Conservation (phyloP, 2,797 vertebrate species). For the Mormyrus proboscirostris region DNA sequence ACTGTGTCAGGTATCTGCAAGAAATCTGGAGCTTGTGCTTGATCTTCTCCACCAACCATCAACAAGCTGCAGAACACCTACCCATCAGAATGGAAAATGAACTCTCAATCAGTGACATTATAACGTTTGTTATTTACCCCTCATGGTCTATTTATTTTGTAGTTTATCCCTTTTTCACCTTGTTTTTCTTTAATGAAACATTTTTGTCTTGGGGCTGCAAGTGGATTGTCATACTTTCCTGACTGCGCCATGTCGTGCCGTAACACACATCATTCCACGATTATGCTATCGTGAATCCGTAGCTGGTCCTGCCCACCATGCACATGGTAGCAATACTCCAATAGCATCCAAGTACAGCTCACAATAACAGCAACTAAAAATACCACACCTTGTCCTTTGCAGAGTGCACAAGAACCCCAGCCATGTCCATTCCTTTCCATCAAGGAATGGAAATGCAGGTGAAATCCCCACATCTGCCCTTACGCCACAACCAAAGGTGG, state of each 20-base stretch:
- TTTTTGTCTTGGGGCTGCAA: background rate
- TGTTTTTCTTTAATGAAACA: background rate
- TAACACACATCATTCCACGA: background rate
- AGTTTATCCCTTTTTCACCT: background rate
- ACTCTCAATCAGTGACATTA: background rate
- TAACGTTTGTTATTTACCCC: background rate
- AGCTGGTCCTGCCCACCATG: background rate
- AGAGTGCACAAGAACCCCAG: background rate
- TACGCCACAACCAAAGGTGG: background rate
- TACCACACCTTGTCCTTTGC: background rate
- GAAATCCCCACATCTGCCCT: background rate
- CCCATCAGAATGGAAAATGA: background rate
- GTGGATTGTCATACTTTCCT: background rate
- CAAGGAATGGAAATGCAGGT: background rate
- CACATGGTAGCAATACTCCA: background rate
- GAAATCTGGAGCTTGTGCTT: background rate
- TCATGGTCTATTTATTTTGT: background rate
- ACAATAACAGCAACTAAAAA: background rate
- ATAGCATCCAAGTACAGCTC: background rate
- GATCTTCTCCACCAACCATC: conserved; percentile 7
- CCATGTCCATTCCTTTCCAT: background rate
- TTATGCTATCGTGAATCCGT: background rate
- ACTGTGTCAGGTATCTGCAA: background rate
- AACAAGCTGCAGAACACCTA: background rate
- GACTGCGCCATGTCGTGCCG: background rate